These are phyloP conservation scores for Sinohyriopsis cumingii DNA, from an alignment of 2,888 invertebrate genomes.

Conservation along the genomic window DNA sequence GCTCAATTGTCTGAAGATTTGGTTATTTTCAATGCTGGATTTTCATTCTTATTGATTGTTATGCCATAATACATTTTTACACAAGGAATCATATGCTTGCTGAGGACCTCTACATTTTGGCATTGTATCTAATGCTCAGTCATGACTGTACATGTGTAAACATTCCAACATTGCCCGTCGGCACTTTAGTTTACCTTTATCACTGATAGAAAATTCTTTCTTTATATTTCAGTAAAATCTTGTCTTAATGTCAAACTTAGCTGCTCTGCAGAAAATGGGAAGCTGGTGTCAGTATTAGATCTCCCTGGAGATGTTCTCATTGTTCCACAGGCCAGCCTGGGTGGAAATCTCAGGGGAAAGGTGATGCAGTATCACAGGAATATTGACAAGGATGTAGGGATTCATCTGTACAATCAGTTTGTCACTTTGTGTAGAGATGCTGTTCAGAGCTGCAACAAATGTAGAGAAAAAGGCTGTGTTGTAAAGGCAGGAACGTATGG, in stretches of 20 bases:
- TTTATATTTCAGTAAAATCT: constrained; percentile 57
- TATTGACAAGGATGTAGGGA: constrained; percentile 70
- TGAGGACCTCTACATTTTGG: too few relatives aligned
- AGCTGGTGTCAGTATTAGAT: constrained; percentile 64
- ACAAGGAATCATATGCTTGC: too few relatives aligned
- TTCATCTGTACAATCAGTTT: constrained; percentile 66
- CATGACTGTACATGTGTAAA: neutral
- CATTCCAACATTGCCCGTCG: neutral
- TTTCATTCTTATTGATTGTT: too few relatives aligned
- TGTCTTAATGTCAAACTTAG: constrained; percentile 62
- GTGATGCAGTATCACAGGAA: constrained; percentile 73
- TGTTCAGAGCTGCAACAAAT: constrained; percentile 33
- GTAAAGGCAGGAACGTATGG: constrained; percentile 71
- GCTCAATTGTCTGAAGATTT: too few relatives aligned
- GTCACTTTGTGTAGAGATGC: constrained; percentile 46
- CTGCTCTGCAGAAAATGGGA: constrained; percentile 52
- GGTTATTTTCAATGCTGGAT: too few relatives aligned
- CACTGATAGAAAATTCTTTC: neutral
- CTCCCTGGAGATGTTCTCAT: constrained; percentile 72
- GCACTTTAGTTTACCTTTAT: neutral
- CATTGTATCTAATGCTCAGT: too few relatives aligned
- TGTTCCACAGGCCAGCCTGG: constrained; percentile 73
- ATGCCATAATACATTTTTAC: neutral
- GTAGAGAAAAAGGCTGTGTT: constrained; percentile 40
- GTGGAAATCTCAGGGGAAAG: constrained; percentile 72